Percentiles rank a stretch among this genome's conserved stretches.
These are phyloP conservation scores for Euplexia lucipara DNA, from an alignment of 2,888 invertebrate species.

Conservation along the genomic window DNA sequence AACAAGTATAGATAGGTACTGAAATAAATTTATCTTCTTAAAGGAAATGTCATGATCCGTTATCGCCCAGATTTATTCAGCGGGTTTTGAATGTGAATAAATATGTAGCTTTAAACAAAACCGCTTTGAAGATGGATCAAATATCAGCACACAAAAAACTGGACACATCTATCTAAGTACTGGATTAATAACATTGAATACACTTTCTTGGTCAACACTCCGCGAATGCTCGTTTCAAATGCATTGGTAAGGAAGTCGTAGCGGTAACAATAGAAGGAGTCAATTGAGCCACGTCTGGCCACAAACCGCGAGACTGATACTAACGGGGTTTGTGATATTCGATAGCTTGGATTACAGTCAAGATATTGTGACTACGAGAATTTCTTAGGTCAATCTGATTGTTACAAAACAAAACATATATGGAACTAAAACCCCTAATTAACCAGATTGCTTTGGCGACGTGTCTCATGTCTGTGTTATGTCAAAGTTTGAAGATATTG, in stretches of 20 bases:
- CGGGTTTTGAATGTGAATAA: background rate
- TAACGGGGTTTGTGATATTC: constrained; percentile 53
- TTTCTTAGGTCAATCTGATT: background rate
- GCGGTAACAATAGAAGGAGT: constrained; percentile 55
- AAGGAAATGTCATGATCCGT: constrained; percentile 7
- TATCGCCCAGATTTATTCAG: constrained; percentile 12
- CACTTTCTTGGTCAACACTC: constrained; percentile 43
- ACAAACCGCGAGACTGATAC: constrained; percentile 61
- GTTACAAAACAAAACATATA: background rate
- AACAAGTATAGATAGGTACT: constrained; percentile 10
- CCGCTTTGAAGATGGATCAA: background rate
- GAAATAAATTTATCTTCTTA: constrained; percentile 14
- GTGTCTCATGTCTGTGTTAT: too few species aligned
- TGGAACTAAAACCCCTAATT: background rate
- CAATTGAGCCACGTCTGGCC: constrained; percentile 58
- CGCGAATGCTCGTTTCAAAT: constrained; percentile 55
- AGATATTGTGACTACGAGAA: constrained; percentile 21
- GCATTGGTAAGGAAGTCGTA: constrained; percentile 50
- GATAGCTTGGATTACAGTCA: constrained; percentile 47
- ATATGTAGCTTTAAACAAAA: background rate
- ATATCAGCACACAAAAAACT: constrained; percentile 5
- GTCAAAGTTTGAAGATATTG: too few species aligned
- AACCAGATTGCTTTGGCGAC: too few species aligned
- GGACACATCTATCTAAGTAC: background rate
- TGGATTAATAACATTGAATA: constrained; percentile 37